phyloP scores from a whole-genome alignment of 2,113 vertebrate species.

The Tretioscincus oriximinensis region DNA sequence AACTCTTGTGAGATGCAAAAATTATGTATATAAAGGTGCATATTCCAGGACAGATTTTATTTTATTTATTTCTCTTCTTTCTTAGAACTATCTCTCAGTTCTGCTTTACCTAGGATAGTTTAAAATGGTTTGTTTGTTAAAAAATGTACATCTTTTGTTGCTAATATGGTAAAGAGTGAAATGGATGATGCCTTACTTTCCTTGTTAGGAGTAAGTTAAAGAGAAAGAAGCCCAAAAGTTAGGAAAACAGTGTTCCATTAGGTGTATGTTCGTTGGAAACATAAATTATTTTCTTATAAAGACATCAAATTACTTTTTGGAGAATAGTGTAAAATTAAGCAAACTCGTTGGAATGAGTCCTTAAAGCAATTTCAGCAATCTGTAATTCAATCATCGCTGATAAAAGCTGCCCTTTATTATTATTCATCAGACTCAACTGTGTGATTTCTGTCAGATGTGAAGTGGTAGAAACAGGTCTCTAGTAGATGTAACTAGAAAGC shows the following conservation, averaged over 20 bases:
- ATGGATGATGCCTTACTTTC: slow-evolving; percentile 33
- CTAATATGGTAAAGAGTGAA: slow-evolving; percentile 43
- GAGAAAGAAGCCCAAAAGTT: slow-evolving; percentile 44
- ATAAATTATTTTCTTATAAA: slow-evolving; percentile 46
- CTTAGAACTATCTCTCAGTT: not conserved
- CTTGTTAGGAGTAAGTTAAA: slow-evolving; percentile 55
- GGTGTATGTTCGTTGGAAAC: not conserved
- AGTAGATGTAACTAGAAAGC: slow-evolving; percentile 67
- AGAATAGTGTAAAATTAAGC: slow-evolving; percentile 63
- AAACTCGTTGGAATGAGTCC: slow-evolving; percentile 63
- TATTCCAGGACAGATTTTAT: not conserved
- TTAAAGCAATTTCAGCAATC: slow-evolving; percentile 59
- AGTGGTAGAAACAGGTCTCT: slow-evolving; percentile 64
- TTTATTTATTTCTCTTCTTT: slow-evolving; percentile 14
- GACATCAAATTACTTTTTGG: slow-evolving; percentile 40
- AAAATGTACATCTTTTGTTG: not conserved
- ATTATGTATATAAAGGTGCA: not conserved
- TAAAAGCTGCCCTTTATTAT: slow-evolving; percentile 70
- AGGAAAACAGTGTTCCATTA: not conserved
- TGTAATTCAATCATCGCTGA: slow-evolving; percentile 68
- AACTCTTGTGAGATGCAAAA: not conserved
- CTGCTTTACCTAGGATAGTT: slow-evolving; percentile 2
- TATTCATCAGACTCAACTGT: slow-evolving; percentile 73
- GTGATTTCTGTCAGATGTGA: slow-evolving; percentile 70
- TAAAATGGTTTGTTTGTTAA: not conserved